Conservation (phyloP, 2,113 vertebrate species). For the Apteryx owenii region DNA sequence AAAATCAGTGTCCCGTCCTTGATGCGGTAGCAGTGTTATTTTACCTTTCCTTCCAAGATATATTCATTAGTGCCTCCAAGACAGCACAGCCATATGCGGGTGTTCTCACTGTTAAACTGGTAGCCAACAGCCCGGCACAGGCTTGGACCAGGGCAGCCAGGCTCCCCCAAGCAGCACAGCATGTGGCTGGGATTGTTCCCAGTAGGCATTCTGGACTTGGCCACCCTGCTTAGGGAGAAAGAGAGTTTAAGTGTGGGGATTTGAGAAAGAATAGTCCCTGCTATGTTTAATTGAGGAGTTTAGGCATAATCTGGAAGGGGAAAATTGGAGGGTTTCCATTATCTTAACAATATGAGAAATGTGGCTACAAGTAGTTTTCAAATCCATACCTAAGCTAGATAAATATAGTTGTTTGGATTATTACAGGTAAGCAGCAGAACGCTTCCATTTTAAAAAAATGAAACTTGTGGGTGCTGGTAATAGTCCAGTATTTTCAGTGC, state of each 20-base stretch:
- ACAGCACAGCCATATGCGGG: accelerated
- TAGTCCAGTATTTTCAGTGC: not conserved
- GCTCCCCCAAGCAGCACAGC: not conserved
- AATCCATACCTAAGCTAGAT: not conserved
- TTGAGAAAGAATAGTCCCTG: not conserved
- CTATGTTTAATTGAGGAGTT: not conserved
- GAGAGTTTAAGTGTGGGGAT: not conserved
- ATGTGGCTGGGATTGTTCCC: not conserved
- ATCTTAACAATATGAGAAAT: not conserved
- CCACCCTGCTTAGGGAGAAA: not conserved
- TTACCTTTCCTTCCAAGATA: not conserved
- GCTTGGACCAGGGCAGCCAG: not conserved
- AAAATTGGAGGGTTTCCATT: not conserved
- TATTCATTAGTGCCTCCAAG: not conserved
- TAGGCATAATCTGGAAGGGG: not conserved
- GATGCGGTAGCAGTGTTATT: not conserved
- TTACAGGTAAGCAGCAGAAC: not conserved
- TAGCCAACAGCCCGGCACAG: no score
- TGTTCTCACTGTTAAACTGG: no score
- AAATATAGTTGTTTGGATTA: not conserved
- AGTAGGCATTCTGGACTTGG: not conserved
- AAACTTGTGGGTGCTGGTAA: not conserved
- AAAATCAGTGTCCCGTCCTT: not conserved
- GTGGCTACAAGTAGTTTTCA: not conserved
- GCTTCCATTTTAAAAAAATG: not conserved